phyloP scores from a whole-genome alignment of 2,797 vertebrate genomes.

The Diplodus puntazzo region DNA sequence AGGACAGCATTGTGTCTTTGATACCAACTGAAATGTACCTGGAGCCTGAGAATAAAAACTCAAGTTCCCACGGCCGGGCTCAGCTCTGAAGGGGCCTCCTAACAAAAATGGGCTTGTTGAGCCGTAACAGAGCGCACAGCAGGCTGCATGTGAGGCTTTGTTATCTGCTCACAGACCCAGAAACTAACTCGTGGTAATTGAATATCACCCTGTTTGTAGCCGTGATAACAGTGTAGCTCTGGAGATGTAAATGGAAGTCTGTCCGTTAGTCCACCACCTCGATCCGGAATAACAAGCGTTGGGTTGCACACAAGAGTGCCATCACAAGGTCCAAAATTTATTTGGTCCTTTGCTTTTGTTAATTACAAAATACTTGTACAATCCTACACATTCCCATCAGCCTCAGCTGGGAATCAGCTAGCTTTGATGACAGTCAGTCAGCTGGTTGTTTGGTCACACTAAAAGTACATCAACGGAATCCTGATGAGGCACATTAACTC shows the following conservation, averaged over 20 bases:
- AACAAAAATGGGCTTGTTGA: neutral
- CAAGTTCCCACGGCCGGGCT: neutral
- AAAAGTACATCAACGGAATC: no score
- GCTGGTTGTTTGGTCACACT: no score
- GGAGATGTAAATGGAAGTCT: neutral
- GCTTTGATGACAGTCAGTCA: no score
- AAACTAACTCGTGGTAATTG: neutral
- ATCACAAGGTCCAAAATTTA: neutral
- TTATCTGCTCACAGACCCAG: neutral
- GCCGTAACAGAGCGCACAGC: neutral
- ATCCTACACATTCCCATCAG: no score
- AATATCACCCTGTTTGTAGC: neutral
- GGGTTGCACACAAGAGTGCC: no score
- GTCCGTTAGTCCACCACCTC: no score
- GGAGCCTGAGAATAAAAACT: neutral
- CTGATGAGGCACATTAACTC: no score
- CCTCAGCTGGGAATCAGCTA: no score
- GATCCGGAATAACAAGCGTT: neutral
- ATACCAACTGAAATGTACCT: no score
- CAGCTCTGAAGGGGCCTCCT: neutral
- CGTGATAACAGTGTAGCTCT: neutral
- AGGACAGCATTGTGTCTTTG: no score
- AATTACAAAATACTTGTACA: no score
- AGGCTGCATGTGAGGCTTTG: neutral
- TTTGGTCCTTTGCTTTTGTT: no score